Conservation (phyloP, 1,140 invertebrate species). For the Cotesia glomerata region DNA sequence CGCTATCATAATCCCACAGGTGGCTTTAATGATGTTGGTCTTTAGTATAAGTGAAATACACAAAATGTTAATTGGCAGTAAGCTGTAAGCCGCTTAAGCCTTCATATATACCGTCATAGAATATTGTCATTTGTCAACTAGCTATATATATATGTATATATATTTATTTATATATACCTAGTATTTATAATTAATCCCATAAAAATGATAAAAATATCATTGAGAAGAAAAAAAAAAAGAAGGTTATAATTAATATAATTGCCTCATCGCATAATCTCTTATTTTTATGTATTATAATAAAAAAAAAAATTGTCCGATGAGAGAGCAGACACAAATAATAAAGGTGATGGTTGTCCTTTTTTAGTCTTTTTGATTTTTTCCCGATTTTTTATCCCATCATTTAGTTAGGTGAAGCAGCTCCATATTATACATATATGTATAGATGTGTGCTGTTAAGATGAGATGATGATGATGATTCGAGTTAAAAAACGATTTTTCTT, state of each 20-base stretch:
- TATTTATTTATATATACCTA: too few relatives aligned
- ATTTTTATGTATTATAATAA: too few relatives aligned
- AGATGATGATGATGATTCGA: constrained; percentile 28
- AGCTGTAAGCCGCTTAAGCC: constrained; percentile 42
- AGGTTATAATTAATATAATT: not conserved
- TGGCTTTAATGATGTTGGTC: constrained; percentile 46
- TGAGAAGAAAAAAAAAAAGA: not conserved
- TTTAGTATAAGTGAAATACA: constrained; percentile 49
- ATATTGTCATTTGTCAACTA: not conserved
- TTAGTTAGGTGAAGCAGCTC: too few relatives aligned
- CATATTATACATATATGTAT: too few relatives aligned
- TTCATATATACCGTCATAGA: constrained; percentile 27
- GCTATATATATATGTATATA: constrained; percentile 4
- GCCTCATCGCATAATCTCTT: too few relatives aligned
- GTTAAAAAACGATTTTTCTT: constrained; percentile 56
- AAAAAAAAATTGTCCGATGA: too few relatives aligned
- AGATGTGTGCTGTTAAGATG: too few relatives aligned
- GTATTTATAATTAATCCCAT: too few relatives aligned
- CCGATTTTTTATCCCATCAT: too few relatives aligned
- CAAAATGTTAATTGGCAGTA: constrained; percentile 55
- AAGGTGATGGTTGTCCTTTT: too few relatives aligned
- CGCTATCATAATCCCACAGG: constrained; percentile 34
- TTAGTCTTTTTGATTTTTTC: too few relatives aligned
- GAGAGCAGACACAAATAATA: too few relatives aligned
- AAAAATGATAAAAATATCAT: not conserved